Conservation (phyloP, 2,113 vertebrate species). For the Smithornis capensis region DNA sequence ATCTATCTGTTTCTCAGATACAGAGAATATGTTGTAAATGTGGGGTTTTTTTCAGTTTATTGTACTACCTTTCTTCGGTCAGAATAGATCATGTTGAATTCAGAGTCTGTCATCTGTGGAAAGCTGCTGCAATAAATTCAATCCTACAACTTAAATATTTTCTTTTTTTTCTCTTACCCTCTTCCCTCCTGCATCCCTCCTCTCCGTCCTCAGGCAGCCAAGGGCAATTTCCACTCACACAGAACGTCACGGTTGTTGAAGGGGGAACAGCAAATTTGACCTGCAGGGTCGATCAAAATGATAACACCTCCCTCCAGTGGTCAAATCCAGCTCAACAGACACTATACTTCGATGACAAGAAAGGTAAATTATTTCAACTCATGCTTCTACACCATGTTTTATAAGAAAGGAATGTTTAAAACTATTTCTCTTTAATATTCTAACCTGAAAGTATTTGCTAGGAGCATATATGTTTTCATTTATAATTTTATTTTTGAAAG, state of each 20-base stretch:
- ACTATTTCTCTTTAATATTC: not conserved
- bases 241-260: constrained; percentile 95
- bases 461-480: not conserved
- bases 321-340: constrained; percentile 99
- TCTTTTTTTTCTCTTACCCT: not conserved
- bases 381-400: constrained; percentile 23
- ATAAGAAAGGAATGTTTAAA: not conserved
- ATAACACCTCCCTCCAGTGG: constrained; percentile 99
- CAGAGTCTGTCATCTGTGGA: not conserved
- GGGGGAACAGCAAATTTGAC: constrained; percentile 93
- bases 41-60: not conserved
- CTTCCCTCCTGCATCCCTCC: not conserved
- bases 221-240: constrained; percentile 93
- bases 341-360: constrained; percentile 98
- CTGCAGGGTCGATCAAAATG: constrained; percentile 99
- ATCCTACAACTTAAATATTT: constrained; percentile 24
- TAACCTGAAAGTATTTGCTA: not conserved
- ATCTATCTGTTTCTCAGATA: not conserved
- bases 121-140: constrained; percentile 37
- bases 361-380: constrained; percentile 82
- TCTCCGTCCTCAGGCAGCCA: constrained; percentile 81
- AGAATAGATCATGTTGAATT: not conserved
- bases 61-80: not conserved
- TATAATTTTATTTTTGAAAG: not conserved
- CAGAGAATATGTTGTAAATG: too few relatives aligned